Percentiles rank a stretch among this genome's conserved stretches.
These are phyloP conservation scores for Montipora capricornis DNA, from an alignment of 64 coral and sea anemone genomes.

Conservation along the genomic window DNA sequence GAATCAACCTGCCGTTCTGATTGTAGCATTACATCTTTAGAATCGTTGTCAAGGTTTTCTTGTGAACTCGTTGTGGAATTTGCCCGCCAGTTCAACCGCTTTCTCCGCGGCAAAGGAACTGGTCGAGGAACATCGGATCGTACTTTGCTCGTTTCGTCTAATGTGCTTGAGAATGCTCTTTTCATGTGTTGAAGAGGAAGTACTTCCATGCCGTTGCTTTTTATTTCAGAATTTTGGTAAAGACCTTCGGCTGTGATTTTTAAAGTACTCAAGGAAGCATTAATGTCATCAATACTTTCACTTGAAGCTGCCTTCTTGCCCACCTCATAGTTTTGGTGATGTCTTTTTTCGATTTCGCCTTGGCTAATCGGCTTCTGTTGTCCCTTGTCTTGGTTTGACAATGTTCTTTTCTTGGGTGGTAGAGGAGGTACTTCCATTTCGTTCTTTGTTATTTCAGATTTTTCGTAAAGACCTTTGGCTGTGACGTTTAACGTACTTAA, in stretches of 20 bases:
- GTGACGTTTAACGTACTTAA: background rate
- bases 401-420: background rate
- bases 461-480: background rate
- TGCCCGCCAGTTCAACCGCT: background rate
- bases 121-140: background rate
- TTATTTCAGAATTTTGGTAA: background rate
- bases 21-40: no score
- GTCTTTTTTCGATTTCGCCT: background rate
- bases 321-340: background rate
- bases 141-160: background rate
- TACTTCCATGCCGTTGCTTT: no score
- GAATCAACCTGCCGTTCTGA: background rate
- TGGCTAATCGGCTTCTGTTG: background rate
- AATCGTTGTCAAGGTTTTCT: background rate
- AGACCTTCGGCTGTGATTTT: background rate
- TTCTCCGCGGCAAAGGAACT: background rate
- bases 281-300: background rate
- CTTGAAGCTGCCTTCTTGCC: background rate
- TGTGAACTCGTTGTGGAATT: background rate
- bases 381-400: no score
- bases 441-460: background rate
- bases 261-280: background rate
- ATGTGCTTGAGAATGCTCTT: background rate
- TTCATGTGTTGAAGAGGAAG: background rate
- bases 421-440: background rate